phyloP scores from a whole-genome alignment of 2,797 vertebrate species.

The Gadopsis marmoratus region DNA sequence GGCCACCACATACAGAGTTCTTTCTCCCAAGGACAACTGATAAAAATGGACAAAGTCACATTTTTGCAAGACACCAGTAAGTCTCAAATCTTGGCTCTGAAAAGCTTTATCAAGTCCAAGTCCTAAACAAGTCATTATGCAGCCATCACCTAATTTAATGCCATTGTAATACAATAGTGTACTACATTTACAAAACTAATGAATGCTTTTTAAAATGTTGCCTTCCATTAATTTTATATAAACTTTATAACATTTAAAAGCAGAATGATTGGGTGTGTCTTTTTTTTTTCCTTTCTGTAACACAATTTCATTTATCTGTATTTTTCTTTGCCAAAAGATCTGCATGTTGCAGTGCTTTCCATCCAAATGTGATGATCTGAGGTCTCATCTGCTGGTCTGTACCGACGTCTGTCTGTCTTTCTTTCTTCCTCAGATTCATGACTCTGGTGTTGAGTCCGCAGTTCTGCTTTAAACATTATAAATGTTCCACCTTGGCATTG shows the following conservation, averaged over 20 bases:
- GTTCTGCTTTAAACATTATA: not conserved
- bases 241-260: not conserved
- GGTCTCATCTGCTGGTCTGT: not conserved
- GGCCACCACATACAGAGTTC: not conserved
- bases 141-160: not conserved
- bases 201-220: not conserved
- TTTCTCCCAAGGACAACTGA: not conserved
- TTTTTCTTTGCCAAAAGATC: not conserved
- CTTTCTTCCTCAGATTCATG: not conserved
- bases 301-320: not conserved
- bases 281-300: not conserved
- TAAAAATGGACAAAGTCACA: not conserved
- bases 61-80: not conserved
- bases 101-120: not conserved
- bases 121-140: not conserved
- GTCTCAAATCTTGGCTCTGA: constrained; percentile 1
- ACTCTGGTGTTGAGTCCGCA: not conserved
- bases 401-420: not conserved
- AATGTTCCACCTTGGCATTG: not conserved
- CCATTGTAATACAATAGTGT: too few species aligned
- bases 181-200: too few species aligned
- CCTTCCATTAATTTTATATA: too few species aligned
- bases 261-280: not conserved
- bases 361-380: not conserved
- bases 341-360: not conserved